Evolutionary conservation across 2,797 vertebrate species (phyloP).

Genomic region (Dallia pectoralis): DNA sequence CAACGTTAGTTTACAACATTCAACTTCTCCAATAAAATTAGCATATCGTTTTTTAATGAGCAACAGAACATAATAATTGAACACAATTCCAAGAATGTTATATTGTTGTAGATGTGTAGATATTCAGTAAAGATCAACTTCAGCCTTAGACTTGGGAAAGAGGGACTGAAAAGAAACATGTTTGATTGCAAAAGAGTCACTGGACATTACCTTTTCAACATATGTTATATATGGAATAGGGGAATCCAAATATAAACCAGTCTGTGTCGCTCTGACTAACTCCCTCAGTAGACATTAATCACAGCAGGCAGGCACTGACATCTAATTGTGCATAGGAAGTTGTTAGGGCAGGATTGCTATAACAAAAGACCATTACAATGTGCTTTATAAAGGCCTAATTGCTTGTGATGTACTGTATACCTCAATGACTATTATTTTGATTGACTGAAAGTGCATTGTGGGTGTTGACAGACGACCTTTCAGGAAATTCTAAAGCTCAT

Average conservation of each 20-base stretch:
- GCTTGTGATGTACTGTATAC: too few relatives aligned
- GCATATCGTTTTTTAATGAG: background rate
- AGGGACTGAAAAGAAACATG: background rate
- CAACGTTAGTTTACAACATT: background rate
- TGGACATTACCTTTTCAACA: background rate
- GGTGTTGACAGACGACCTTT: too few relatives aligned
- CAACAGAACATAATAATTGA: background rate
- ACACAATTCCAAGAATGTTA: background rate
- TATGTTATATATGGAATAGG: background rate
- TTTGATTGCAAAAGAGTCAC: background rate
- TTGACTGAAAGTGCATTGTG: too few relatives aligned
- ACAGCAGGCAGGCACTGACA: background rate
- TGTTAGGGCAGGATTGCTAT: too few relatives aligned
- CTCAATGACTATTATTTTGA: too few relatives aligned
- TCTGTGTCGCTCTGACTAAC: background rate
- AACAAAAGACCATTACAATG: too few relatives aligned
- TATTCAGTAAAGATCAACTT: background rate
- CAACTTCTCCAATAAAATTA: background rate
- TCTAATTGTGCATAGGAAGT: background rate
- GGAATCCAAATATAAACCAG: background rate
- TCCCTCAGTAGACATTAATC: background rate
- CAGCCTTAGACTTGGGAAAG: background rate
- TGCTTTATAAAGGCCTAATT: too few relatives aligned
- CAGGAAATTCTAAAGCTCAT: too few relatives aligned
- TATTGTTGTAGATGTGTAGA: background rate